Conservation (phyloP, 2,888 invertebrate species). For the Itoplectis maculator region DNA sequence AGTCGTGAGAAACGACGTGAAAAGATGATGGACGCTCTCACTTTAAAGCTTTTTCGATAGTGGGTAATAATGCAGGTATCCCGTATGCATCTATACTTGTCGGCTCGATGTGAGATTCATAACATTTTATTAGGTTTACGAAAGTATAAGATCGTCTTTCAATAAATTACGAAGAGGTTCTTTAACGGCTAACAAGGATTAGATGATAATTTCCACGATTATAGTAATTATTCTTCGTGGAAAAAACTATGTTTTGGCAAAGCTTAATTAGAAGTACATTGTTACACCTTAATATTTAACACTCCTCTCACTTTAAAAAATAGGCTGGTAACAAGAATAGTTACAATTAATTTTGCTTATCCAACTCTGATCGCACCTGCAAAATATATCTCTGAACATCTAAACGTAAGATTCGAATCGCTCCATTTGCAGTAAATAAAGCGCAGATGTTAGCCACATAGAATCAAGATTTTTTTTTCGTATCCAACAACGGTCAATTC, state of each 20-base stretch:
- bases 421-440: conserved; percentile 7
- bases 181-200: conserved; percentile 16
- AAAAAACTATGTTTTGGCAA: not conserved
- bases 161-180: conserved; percentile 5
- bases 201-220: conserved; percentile 16
- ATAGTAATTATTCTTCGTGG: conserved; percentile 26
- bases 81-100: conserved; percentile 5
- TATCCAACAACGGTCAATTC: conserved; percentile 18
- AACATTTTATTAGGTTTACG: not conserved
- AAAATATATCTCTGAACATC: too few species aligned
- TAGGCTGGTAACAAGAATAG: too few species aligned
- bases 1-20: conserved; percentile 44
- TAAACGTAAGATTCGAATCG: too few species aligned
- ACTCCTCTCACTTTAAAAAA: too few species aligned
- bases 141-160: not conserved
- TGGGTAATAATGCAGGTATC: conserved; percentile 15
- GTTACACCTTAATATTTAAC: too few species aligned
- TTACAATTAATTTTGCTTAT: too few species aligned
- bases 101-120: conserved; percentile 1
- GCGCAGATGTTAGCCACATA: not conserved
- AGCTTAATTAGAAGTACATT: not conserved
- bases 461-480: not conserved
- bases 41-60: conserved; percentile 30
- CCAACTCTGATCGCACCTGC: too few species aligned
- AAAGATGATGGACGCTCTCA: conserved; percentile 28